These are phyloP conservation scores for Chloebia gouldiae DNA, from an alignment of 2,113 vertebrate genomes.

Conservation along the genomic window DNA sequence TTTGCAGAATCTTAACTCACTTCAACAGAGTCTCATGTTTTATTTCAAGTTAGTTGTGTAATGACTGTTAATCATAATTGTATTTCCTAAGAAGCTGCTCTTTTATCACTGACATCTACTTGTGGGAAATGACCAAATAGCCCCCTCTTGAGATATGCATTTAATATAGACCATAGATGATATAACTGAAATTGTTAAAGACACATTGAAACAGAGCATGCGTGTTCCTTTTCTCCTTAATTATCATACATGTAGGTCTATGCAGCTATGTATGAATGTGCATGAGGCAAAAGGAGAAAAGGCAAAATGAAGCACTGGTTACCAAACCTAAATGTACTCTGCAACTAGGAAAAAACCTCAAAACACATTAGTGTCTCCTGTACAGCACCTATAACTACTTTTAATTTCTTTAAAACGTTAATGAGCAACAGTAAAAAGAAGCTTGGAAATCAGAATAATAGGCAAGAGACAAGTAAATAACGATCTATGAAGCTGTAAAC, in stretches of 20 bases:
- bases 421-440: neutral
- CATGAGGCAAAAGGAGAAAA: neutral
- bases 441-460: neutral
- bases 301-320: neutral
- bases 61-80: neutral
- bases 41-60: neutral
- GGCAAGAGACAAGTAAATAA: neutral
- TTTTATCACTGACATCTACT: neutral
- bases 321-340: neutral
- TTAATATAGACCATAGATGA: neutral
- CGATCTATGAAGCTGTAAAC: neutral
- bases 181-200: neutral
- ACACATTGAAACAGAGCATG: neutral
- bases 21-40: neutral
- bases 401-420: neutral
- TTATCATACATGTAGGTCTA: neutral
- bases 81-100: neutral
- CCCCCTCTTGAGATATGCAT: neutral
- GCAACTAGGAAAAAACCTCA: neutral
- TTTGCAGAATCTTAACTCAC: neutral
- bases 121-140: neutral
- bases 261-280: neutral
- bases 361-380: too few relatives aligned
- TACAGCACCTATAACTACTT: neutral
- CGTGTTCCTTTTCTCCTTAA: accelerated